These are phyloP conservation scores for Chymomyza costata DNA, from an alignment of 1,140 invertebrate genomes.

Conservation along the genomic window DNA sequence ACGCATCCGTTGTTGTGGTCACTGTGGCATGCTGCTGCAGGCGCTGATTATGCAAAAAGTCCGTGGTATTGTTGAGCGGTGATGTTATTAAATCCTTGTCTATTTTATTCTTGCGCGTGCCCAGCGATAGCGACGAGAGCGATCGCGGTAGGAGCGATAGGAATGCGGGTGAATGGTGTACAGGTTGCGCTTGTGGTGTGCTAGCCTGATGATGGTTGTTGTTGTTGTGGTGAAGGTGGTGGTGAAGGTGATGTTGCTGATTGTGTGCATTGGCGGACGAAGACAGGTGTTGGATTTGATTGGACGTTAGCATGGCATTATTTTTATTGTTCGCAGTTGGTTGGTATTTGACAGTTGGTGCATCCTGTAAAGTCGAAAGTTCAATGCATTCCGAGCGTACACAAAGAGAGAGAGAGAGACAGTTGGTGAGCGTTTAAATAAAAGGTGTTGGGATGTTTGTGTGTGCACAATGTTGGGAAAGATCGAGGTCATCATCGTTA, in stretches of 20 bases:
- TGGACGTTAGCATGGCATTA: constrained; percentile 66
- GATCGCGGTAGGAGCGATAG: constrained; percentile 78
- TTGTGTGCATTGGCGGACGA: constrained; percentile 48
- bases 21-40: constrained; percentile 16
- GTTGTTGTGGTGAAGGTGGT: constrained; percentile 40
- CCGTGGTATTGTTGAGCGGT: constrained; percentile 55
- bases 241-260: constrained; percentile 57
- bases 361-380: constrained; percentile 45
- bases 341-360: constrained; percentile 60
- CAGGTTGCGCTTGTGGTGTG: constrained; percentile 45
- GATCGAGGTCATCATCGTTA: too few species aligned
- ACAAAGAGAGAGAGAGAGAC: constrained; percentile 37
- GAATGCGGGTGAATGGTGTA: constrained; percentile 68
- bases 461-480: constrained; percentile 1
- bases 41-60: constrained; percentile 52
- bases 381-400: constrained; percentile 26
- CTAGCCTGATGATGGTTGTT: constrained; percentile 55
- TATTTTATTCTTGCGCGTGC: constrained; percentile 69
- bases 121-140: constrained; percentile 76
- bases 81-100: constrained; percentile 63
- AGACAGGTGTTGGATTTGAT: constrained; percentile 68
- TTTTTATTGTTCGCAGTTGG: constrained; percentile 59
- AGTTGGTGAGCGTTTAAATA: constrained; percentile 15
- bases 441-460: background rate
- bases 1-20: constrained; percentile 13